A percentile compares a stretch with the other conserved stretches of the same genome.
Conservation (phyloP, 2,113 vertebrate genomes). For the Pachypanchax playfairii region DNA sequence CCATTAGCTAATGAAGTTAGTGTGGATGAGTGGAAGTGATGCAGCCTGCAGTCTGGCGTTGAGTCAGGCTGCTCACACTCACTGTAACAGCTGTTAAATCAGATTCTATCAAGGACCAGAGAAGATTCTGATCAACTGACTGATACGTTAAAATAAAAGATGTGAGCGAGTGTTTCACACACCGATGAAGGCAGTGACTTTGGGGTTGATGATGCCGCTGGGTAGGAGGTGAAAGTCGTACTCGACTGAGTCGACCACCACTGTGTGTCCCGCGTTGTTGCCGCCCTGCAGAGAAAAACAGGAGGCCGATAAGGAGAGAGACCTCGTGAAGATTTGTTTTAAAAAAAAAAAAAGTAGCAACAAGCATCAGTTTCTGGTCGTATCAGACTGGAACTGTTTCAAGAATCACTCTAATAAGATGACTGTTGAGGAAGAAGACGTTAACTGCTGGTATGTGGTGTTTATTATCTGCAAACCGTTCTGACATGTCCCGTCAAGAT, state of each 20-base stretch:
- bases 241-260: conserved; percentile 96
- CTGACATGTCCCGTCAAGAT: not conserved
- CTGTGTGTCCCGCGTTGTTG: conserved; percentile 98
- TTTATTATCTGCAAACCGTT: not conserved
- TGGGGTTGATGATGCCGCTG: conserved; percentile 98
- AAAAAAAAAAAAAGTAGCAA: conserved; percentile 34
- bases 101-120: conserved; percentile 13
- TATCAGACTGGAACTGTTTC: no score
- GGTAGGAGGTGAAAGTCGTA: conserved; percentile 98
- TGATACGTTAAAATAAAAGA: not conserved
- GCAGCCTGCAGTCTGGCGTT: conserved; percentile 59
- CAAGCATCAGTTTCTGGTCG: conserved; percentile 27
- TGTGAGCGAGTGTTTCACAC: conserved; percentile 63
- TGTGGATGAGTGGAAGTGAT: conserved; percentile 60
- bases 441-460: not conserved
- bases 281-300: conserved; percentile 84
- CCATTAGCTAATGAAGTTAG: conserved; percentile 79
- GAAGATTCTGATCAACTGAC: conserved; percentile 9
- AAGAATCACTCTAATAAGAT: no score
- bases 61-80: conserved; percentile 43
- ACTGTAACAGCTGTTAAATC: conserved; percentile 14
- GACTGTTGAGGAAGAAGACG: no score
- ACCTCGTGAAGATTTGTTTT: conserved; percentile 30
- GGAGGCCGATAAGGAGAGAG: conserved; percentile 9
- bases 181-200: conserved; percentile 98